Conservation (phyloP, 2,113 vertebrate species). For the Leptobrachium leishanense region DNA sequence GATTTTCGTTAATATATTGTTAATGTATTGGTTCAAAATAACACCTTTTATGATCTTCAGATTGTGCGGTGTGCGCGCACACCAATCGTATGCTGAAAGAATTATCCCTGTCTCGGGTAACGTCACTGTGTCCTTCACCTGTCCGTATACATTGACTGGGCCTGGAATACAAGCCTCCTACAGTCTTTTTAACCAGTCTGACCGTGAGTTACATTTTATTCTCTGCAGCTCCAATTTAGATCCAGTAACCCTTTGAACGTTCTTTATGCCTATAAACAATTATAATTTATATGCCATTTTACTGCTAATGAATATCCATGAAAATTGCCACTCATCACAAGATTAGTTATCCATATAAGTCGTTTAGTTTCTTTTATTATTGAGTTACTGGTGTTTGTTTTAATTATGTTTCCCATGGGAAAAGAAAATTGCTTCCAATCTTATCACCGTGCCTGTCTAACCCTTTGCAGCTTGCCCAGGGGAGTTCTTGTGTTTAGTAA, state of each 20-base stretch:
- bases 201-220: constrained; percentile 72
- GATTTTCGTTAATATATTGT: too few relatives aligned
- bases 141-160: constrained; percentile 83
- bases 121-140: constrained; percentile 80
- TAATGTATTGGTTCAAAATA: too few relatives aligned
- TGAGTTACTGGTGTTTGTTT: neutral
- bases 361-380: neutral
- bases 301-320: neutral
- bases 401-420: neutral
- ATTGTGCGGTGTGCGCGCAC: constrained; percentile 78
- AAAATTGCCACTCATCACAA: neutral
- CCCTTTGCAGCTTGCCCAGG: constrained; percentile 80
- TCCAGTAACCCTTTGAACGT: neutral
- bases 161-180: constrained; percentile 83
- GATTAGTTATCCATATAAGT: neutral
- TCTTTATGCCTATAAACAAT: too few relatives aligned
- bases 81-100: constrained; percentile 80
- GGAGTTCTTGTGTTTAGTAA: constrained; percentile 82
- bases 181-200: constrained; percentile 85
- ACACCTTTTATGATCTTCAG: constrained; percentile 56
- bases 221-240: neutral
- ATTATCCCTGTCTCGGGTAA: constrained; percentile 68
- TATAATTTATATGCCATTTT: neutral
- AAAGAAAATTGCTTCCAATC: neutral
- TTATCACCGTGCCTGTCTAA: neutral